Evolutionary conservation across 2,888 invertebrate species (phyloP), one percentile per base, ranked within the genome.

Genomic region (Drosophila siamana): DNA sequence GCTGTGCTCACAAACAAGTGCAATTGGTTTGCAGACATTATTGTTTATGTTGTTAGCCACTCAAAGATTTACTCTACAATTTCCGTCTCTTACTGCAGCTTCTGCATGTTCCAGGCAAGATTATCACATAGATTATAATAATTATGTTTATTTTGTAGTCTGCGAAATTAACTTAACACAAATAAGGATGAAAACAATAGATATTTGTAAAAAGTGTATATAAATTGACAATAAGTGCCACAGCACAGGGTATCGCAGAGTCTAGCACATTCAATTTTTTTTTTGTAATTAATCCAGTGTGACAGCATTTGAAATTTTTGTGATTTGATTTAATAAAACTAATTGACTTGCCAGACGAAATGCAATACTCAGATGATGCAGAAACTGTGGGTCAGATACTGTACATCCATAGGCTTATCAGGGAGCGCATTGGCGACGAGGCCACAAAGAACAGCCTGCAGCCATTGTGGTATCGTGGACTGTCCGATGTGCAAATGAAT

Each of bases 381-480:
- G 11, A 62, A 13, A 52, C 19, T 0, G 7, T 13, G 6, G 30
- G 33, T 4, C 78, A 80, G 19, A 36, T 61, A 24, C 8, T 30
- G 15, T 33, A 40, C 11, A 57, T 69, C 1, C 36, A 57, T 11
- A 33, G n/a, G 2, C 44, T 59, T 1, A 62, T 78, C 0, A 19
- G 30, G 5, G 4, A 44, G 1, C 50, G 36, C 1, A 30, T 67
- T 4, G 57, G 67, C 0, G 1, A n/a, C 0, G 47, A 11, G 4
- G 13, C 26, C 26, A 26, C 0, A n/a, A 26, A 1, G 9, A n/a
- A 0, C 2, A 47, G 16, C 9, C 13, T 41, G n/a, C 64, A 80
- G 55, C 89, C 91, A 4, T 15, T 62, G 4, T 92, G 92, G 92
- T 92, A 82, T 74, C 89, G 91, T 0, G 90, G 84, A 5, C 60